Conservation (phyloP, 2,888 invertebrate species). For the Seira ritae region DNA sequence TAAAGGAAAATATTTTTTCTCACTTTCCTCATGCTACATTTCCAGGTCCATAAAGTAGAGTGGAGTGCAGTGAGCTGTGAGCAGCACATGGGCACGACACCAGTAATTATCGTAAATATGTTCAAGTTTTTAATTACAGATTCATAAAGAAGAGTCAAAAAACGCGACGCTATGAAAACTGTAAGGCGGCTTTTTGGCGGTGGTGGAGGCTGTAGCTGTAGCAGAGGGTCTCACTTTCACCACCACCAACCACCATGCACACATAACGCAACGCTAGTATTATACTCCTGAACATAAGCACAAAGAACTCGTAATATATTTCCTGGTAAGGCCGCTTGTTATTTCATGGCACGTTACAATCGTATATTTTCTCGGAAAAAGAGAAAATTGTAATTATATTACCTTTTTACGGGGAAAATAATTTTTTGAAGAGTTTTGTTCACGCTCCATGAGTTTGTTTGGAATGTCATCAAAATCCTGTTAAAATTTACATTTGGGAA, state of each 20-base stretch:
- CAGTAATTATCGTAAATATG: conserved; percentile 65
- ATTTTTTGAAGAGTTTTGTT: not conserved
- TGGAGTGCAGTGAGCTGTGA: conserved; percentile 23
- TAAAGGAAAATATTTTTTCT: not conserved
- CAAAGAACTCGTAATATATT: too few relatives aligned
- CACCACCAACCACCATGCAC: not conserved
- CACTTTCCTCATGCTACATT: not conserved
- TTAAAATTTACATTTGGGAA: not conserved
- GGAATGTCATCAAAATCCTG: not conserved
- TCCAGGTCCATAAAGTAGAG: conserved; percentile 43
- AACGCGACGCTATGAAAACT: conserved; percentile 20
- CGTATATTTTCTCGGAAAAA: conserved; percentile 50
- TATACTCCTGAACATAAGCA: too few relatives aligned
- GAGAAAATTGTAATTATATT: conserved; percentile 48
- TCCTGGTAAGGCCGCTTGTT: conserved; percentile 25
- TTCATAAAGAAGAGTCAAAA: conserved; percentile 65
- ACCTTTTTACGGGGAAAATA: conserved; percentile 35
- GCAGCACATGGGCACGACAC: conserved; percentile 63
- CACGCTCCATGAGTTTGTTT: not conserved
- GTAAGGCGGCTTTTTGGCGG: conserved; percentile 38
- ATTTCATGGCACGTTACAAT: conserved; percentile 52
- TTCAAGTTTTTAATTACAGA: conserved; percentile 65
- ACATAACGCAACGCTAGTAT: too few relatives aligned
- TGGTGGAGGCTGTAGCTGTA: conserved; percentile 13
- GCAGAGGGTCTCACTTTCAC: conserved; percentile 27